Percentiles rank a stretch among this genome's conserved stretches.
These are phyloP conservation scores for Pollenia amentaria DNA, from an alignment of 2,888 invertebrate genomes.

Conservation along the genomic window DNA sequence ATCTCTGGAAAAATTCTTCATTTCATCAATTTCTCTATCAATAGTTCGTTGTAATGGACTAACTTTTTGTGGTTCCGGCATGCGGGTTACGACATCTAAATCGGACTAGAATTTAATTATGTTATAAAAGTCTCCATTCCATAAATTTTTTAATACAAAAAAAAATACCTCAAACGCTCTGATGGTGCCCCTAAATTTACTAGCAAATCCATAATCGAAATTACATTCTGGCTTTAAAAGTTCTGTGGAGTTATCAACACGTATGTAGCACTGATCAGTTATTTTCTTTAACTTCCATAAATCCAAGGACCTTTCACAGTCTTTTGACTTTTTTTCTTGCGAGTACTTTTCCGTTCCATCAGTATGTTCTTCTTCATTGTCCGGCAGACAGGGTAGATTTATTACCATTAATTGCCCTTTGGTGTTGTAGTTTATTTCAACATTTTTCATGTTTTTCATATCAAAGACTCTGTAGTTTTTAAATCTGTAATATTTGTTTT, in stretches of 20 bases:
- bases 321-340: slow-evolving; percentile 74
- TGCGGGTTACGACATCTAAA: slow-evolving; percentile 76
- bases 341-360: slow-evolving; percentile 73
- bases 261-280: slow-evolving; percentile 81
- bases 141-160: no score
- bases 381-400: slow-evolving; percentile 79
- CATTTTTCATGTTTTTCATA: slow-evolving; percentile 79
- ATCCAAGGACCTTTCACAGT: slow-evolving; percentile 61
- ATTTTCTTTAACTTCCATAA: slow-evolving; percentile 80
- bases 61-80: slow-evolving; percentile 78
- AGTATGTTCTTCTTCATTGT: slow-evolving; percentile 63
- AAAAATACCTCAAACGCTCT: slow-evolving; percentile 74
- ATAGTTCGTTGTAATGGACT: slow-evolving; percentile 80
- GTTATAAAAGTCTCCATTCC: not conserved
- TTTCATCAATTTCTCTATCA: slow-evolving; percentile 81
- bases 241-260: slow-evolving; percentile 78
- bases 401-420: slow-evolving; percentile 75
- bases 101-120: slow-evolving; percentile 71
- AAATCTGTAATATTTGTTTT: slow-evolving; percentile 76
- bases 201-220: slow-evolving; percentile 81
- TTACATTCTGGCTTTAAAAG: slow-evolving; percentile 77
- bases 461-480: slow-evolving; percentile 80
- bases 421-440: slow-evolving; percentile 79
- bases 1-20: slow-evolving; percentile 81
- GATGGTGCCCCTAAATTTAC: slow-evolving; percentile 77